Evolutionary conservation across 2,888 invertebrate genomes (phyloP).

Genomic region (Psococerastis gibbosa): DNA sequence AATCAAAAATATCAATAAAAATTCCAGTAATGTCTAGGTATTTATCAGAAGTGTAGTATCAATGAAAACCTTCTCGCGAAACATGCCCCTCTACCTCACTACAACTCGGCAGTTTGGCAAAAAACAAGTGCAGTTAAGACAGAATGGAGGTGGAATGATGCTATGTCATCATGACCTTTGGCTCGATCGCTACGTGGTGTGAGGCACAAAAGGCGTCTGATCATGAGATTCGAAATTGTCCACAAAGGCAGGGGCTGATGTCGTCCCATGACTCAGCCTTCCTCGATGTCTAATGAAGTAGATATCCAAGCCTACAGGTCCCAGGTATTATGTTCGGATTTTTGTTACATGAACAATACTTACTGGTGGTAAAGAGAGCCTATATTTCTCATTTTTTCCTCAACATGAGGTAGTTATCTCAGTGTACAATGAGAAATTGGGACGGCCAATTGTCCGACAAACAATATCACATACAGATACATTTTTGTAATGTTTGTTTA

Average conservation of each 20-base stretch:
- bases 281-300: background rate
- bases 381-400: background rate
- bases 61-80: no score
- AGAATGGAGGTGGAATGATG: slow-evolving; percentile 7
- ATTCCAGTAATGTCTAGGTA: no score
- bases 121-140: background rate
- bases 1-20: no score
- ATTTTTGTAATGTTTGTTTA: no score
- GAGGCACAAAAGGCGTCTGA: background rate
- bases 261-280: background rate
- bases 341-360: background rate
- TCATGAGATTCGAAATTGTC: background rate
- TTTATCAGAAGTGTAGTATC: no score
- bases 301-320: background rate
- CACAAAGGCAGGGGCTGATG: background rate
- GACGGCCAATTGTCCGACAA: no score
- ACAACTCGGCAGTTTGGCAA: background rate
- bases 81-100: no score
- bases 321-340: background rate
- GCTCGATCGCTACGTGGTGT: background rate
- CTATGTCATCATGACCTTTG: background rate
- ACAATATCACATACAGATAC: no score
- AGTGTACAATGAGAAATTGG: no score
- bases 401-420: background rate
- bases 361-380: background rate